phyloP scores from a whole-genome alignment of 2,797 vertebrate genomes.

The Sebastes variabilis region DNA sequence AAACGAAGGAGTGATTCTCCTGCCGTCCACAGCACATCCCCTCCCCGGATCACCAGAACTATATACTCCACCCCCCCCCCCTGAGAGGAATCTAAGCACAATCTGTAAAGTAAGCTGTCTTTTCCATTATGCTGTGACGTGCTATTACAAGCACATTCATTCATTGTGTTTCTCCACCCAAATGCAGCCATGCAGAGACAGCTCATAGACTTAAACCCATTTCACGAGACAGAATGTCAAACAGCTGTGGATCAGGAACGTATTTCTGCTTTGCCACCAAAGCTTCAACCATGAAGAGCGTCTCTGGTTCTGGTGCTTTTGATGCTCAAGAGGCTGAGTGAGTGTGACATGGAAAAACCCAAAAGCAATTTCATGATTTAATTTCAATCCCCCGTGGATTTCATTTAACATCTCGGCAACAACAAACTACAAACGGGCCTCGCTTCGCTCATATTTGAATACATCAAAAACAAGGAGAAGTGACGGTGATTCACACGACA shows the following conservation, averaged over 20 bases:
- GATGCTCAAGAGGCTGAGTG: slow-evolving; percentile 9
- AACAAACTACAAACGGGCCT: neutral
- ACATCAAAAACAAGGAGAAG: neutral
- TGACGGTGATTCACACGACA: neutral
- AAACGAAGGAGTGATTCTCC: slow-evolving; percentile 33
- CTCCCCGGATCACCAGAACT: slow-evolving; percentile 24
- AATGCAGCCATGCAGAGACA: slow-evolving; percentile 62
- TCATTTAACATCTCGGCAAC: slow-evolving; percentile 9
- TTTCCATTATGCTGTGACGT: slow-evolving; percentile 66
- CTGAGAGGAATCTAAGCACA: slow-evolving; percentile 48
- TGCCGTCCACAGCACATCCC: slow-evolving; percentile 22
- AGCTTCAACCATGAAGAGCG: slow-evolving; percentile 11
- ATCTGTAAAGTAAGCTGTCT: slow-evolving; percentile 71
- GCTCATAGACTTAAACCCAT: slow-evolving; percentile 40
- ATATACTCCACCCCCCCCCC: neutral
- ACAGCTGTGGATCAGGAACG: slow-evolving; percentile 51
- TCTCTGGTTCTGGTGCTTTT: slow-evolving; percentile 19
- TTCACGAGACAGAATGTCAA: slow-evolving; percentile 59
- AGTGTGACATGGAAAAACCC: slow-evolving; percentile 23
- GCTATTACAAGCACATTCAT: slow-evolving; percentile 68
- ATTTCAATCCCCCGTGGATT: neutral
- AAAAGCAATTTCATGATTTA: slow-evolving; percentile 35
- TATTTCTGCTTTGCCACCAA: slow-evolving; percentile 14
- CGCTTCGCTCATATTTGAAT: neutral
- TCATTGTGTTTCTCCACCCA: slow-evolving; percentile 73